Percentiles rank a stretch among this genome's conserved stretches.
Evolutionary conservation across 2,113 vertebrate species (phyloP).

Genomic region (Elachura formosa): DNA sequence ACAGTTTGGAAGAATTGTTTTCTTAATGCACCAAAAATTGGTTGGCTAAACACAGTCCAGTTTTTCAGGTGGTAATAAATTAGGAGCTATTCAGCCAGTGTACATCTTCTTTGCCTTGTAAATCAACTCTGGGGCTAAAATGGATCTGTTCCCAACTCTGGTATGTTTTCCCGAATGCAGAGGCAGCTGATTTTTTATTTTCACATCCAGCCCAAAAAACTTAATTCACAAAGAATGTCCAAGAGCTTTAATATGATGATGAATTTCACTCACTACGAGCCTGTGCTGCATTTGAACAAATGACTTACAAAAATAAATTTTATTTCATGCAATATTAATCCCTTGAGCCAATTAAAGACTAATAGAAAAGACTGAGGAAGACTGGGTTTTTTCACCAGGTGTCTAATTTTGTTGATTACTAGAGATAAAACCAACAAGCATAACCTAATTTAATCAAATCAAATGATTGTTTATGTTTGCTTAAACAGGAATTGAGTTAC

Average conservation of each 20-base stretch:
- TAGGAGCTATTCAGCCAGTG: neutral
- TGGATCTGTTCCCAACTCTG: neutral
- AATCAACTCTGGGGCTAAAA: neutral
- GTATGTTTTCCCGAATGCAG: neutral
- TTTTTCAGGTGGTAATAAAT: neutral
- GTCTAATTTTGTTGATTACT: slow-evolving; percentile 51
- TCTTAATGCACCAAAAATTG: neutral
- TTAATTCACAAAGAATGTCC: neutral
- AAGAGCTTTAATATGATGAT: neutral
- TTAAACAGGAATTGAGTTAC: slow-evolving; percentile 54
- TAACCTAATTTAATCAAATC: slow-evolving; percentile 58
- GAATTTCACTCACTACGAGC: neutral
- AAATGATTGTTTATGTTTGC: slow-evolving; percentile 38
- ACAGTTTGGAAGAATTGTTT: neutral
- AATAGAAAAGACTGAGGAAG: slow-evolving; percentile 10
- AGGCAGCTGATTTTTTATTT: neutral
- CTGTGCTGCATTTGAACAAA: neutral
- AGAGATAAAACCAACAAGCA: slow-evolving; percentile 39
- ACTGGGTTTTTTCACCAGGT: neutral
- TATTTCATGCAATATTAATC: slow-evolving; percentile 51
- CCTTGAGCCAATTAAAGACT: slow-evolving; percentile 31
- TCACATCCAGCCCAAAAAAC: neutral
- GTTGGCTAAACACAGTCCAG: neutral
- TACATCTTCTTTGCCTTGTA: neutral
- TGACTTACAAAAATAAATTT: neutral